phyloP scores from a whole-genome alignment of 2,888 invertebrate species.

The Philereme transversata region DNA sequence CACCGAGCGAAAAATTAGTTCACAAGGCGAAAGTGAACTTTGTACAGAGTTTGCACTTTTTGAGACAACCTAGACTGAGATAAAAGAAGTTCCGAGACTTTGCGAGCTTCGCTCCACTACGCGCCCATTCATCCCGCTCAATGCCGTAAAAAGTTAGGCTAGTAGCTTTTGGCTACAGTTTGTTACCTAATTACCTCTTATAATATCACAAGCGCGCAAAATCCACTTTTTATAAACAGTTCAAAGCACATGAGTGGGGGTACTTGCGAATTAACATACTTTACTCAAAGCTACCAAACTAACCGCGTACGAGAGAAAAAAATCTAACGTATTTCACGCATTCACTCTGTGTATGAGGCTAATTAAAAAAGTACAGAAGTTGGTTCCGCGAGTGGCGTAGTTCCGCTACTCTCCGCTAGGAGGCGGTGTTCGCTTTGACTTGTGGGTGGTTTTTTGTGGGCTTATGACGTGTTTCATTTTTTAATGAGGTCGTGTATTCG shows the following conservation, averaged over 20 bases:
- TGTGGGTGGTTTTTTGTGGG: conserved; percentile 57
- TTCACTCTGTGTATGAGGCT: conserved; percentile 78
- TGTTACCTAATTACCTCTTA: conserved; percentile 48
- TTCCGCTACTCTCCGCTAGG: conserved; percentile 80
- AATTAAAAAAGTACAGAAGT: conserved; percentile 82
- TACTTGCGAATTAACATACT: conserved; percentile 81
- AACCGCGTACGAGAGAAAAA: conserved; percentile 72
- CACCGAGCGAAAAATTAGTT: conserved; percentile 83
- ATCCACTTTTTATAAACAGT: conserved; percentile 56
- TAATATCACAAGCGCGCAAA: conserved; percentile 50
- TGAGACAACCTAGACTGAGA: conserved; percentile 77
- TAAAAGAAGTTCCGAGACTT: conserved; percentile 70
- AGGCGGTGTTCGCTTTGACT: conserved; percentile 77
- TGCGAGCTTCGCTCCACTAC: conserved; percentile 38
- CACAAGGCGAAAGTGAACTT: conserved; percentile 83
- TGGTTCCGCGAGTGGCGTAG: conserved; percentile 77
- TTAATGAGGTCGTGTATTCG: conserved; percentile 81
- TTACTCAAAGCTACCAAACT: conserved; percentile 79
- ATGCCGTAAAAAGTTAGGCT: conserved; percentile 14
- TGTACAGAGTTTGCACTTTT: conserved; percentile 81
- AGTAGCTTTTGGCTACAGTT: conserved; percentile 8
- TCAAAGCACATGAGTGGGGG: conserved; percentile 63
- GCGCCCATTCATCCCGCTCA: conserved; percentile 38
- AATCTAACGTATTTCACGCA: conserved; percentile 77
- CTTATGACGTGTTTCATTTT: conserved; percentile 75